Base-by-base conservation (phyloP, 35 echinoderm and acorn worm species). In the Lytechinus pictus region DNA sequence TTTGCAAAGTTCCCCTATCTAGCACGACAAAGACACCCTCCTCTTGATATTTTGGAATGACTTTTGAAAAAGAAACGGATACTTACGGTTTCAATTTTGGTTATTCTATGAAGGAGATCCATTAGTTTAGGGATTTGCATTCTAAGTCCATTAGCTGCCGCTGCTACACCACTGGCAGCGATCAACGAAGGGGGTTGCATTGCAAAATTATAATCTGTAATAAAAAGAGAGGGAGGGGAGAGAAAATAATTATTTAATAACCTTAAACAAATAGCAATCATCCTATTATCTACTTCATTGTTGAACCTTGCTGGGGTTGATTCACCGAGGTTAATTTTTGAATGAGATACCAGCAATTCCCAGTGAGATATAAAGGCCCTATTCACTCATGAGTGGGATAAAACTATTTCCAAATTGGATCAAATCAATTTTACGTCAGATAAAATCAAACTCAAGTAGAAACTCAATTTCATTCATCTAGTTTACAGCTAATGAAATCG, bases 21-120 rank as follows among this genome's bases (percentile, higher is more conserved):
- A 21, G n/a, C 29, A 9, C 52, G 11, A 44, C 86, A 27, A 24
- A n/a, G 24, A 87, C 86, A 87, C 33, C 33, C 33, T 87, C 10
- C 86, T 27, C 9, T 27, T 27, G 2, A n/a, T 44, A 16, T 27
- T 87, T 27, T 87, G 1, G 21, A 27, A n/a, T 27, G 24, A 14
- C 14, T 27, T 87, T 44, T 14, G 24, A 28, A 51, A 89, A 89
- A 14, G 52, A 90, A 52, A 90, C 21, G 33, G 33, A 54, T 93
- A 90, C 92, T 93, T 93, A 93, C 92, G 11, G 92, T 93, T 93
- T 93, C 92, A n/a, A 57, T 93, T 57, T 93, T 93, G 57, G 92
- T 93, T 93, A 93, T 93, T 54, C 92, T 93, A 93, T 93, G 92
- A 10, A 93, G 92, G 0, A 10, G 27, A 10, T 93, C 92, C 52